phyloP scores from a whole-genome alignment of 2,113 vertebrate species.

The Cyphomyrus discorhynchus region DNA sequence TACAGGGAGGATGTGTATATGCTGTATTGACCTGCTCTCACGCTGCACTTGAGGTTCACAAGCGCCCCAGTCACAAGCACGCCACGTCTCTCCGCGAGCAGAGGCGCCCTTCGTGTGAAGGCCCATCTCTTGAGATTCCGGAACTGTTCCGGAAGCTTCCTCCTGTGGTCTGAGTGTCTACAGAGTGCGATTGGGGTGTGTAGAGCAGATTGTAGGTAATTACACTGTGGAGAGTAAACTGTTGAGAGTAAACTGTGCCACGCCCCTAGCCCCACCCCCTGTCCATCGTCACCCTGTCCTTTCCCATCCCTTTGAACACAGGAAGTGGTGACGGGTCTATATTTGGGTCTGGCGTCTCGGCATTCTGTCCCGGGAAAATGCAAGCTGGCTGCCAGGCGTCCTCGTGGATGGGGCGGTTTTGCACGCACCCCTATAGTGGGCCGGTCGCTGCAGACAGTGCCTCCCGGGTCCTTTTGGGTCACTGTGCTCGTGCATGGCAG shows the following conservation, averaged over 20 bases:
- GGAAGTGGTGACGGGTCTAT: background rate
- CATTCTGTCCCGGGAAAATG: background rate
- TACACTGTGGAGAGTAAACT: background rate
- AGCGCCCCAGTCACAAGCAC: background rate
- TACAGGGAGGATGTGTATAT: background rate
- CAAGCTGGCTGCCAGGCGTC: background rate
- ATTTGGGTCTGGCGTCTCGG: background rate
- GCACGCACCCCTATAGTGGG: background rate
- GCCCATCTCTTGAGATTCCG: background rate
- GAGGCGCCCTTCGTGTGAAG: background rate
- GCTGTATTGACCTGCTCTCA: background rate
- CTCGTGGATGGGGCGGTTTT: background rate
- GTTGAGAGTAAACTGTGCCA: background rate
- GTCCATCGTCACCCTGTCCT: background rate
- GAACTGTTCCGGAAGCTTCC: background rate
- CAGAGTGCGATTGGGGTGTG: background rate
- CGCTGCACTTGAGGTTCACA: background rate
- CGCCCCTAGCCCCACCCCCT: background rate
- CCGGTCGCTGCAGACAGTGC: background rate
- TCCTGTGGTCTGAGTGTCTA: background rate
- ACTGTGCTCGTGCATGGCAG: background rate
- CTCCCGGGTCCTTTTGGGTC: background rate
- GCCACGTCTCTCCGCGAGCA: background rate
- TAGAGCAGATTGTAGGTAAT: background rate
- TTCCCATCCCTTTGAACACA: background rate